phyloP scores from a whole-genome alignment of 2,888 invertebrate genomes.

The Thysanoteuthis rhombus region DNA sequence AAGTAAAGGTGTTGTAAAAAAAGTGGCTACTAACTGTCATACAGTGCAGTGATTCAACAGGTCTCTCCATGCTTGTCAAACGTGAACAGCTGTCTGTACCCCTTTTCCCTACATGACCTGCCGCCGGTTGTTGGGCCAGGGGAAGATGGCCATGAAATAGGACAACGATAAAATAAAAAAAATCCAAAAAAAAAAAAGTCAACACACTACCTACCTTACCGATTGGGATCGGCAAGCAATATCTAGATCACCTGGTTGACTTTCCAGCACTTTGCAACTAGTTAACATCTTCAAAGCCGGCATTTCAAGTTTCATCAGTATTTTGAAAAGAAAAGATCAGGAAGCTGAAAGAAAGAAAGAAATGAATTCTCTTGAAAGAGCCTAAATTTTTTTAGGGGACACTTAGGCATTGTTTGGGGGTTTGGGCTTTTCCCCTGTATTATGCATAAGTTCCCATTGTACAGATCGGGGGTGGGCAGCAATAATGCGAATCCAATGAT shows the following conservation, averaged over 20 bases:
- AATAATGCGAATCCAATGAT: neutral
- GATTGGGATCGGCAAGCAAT: neutral
- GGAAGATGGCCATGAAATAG: neutral
- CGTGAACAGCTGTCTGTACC: neutral
- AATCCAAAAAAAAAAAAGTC: too few relatives aligned
- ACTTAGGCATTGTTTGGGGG: neutral
- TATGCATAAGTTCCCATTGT: too few relatives aligned
- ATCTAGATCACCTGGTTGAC: neutral
- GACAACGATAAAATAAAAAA: too few relatives aligned
- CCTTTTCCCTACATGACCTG: neutral
- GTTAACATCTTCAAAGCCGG: neutral
- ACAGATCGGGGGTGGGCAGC: neutral
- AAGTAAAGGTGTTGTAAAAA: neutral
- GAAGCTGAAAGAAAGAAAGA: neutral
- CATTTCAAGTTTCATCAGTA: neutral
- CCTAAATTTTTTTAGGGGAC: neutral
- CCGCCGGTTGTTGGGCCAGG: neutral
- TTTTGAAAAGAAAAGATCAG: neutral
- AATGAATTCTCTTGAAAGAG: neutral
- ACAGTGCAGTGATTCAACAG: constrained; percentile 12
- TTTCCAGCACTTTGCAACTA: too few relatives aligned
- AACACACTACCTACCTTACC: neutral
- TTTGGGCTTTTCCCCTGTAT: neutral
- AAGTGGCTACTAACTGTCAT: neutral
- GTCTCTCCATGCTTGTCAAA: neutral